Conservation (phyloP, 2,797 vertebrate species). For the Paramormyrops hopkinsi region DNA sequence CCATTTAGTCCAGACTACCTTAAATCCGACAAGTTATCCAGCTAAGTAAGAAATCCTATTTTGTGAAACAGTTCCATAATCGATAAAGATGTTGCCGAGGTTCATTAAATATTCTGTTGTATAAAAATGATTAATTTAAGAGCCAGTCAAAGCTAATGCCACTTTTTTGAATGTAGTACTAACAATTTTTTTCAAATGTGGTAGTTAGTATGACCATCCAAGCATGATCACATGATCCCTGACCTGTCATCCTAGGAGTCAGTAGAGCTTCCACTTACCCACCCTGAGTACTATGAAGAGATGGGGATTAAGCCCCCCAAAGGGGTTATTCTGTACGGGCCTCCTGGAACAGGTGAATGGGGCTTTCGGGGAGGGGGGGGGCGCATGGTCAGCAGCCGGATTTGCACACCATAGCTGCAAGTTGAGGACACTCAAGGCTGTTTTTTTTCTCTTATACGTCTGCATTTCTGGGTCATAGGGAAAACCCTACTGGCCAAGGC, state of each 20-base stretch:
- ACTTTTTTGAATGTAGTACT: background rate
- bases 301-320: constrained; percentile 99
- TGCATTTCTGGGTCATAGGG: constrained; percentile 43
- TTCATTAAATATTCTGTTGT: background rate
- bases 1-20: background rate
- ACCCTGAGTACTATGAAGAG: constrained; percentile 97
- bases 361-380: background rate
- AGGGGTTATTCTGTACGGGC: constrained; percentile 92
- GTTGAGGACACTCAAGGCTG: background rate
- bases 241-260: constrained; percentile 71
- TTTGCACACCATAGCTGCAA: background rate
- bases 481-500: constrained; percentile 75
- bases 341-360: constrained; percentile 85
- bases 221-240: background rate
- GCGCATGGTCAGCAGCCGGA: background rate
- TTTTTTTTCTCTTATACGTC: background rate
- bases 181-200: background rate
- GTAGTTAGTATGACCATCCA: background rate
- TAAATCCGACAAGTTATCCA: background rate
- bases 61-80: background rate
- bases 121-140: background rate
- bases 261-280: constrained; percentile 96
- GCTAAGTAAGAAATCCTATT: background rate
- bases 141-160: background rate
- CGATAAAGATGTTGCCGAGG: background rate